Evolutionary conservation across 2,797 vertebrate genomes (phyloP).

Genomic region (Gobionotothen gibberifrons): DNA sequence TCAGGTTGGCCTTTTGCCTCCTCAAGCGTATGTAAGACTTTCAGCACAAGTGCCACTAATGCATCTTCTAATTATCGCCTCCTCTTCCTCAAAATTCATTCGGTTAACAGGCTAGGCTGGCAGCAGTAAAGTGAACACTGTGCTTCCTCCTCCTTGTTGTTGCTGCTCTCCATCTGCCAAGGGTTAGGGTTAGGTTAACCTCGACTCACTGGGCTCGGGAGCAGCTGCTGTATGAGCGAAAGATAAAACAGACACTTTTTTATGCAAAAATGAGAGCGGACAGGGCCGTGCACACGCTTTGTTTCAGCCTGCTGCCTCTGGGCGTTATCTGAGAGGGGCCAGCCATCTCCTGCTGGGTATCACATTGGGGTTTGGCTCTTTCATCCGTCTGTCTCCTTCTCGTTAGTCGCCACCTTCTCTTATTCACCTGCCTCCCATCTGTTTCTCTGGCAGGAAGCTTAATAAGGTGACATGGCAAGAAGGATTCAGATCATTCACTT

Average conservation of each 20-base stretch:
- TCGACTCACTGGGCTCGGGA: background rate
- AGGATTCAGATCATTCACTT: background rate
- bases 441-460: constrained; percentile 13
- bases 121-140: background rate
- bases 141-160: background rate
- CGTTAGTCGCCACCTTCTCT: background rate
- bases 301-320: constrained; percentile 14
- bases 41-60: background rate
- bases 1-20: background rate
- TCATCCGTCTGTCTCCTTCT: constrained; percentile 27
- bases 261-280: background rate
- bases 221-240: constrained; percentile 37
- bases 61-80: background rate
- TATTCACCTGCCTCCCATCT: constrained; percentile 50
- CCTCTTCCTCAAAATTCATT: constrained; percentile 19
- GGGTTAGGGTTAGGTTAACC: background rate
- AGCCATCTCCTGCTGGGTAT: constrained; percentile 51
- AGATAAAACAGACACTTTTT: background rate
- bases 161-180: constrained; percentile 54
- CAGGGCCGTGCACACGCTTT: background rate
- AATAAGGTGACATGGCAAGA: background rate
- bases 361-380: constrained; percentile 57
- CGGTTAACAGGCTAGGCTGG: constrained; percentile 1
- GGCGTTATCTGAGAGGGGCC: constrained; percentile 64
- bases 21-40: background rate